phyloP scores from a whole-genome alignment of 92 coral and sea anemone species.

The Plumapathes pennacea region DNA sequence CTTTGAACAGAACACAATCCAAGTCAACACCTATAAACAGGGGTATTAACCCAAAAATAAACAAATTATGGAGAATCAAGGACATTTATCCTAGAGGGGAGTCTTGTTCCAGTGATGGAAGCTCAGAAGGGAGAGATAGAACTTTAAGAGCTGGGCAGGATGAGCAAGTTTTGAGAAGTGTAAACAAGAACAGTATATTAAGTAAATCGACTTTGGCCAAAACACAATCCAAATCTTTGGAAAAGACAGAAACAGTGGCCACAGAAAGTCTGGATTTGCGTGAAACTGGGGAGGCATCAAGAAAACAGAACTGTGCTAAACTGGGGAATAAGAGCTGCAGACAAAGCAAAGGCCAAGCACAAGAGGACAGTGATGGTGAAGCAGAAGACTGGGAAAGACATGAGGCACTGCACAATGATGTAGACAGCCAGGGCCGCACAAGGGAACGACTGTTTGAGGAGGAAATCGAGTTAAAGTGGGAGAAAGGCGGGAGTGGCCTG shows the following conservation, averaged over 20 bases:
- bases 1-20: too few species aligned
- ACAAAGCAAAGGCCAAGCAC: background rate
- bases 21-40: too few species aligned
- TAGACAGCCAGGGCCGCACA: conserved; percentile 88
- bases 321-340: background rate
- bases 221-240: background rate
- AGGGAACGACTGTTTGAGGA: conserved; percentile 95
- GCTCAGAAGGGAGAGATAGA: too few species aligned
- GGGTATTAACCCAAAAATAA: too few species aligned
- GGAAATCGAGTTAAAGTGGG: conserved; percentile 96
- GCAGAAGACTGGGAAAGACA: conserved; percentile 98
- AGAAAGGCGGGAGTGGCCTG: conserved; percentile 99
- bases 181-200: background rate
- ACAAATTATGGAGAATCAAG: too few species aligned
- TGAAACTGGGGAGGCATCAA: background rate
- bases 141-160: too few species aligned
- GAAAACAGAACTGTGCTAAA: background rate
- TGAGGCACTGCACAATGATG: conserved; percentile 91
- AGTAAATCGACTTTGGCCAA: background rate
- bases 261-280: background rate
- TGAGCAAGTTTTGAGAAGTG: too few species aligned
- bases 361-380: conserved; percentile 54
- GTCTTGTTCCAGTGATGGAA: too few species aligned
- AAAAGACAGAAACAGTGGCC: background rate
- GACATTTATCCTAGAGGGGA: too few species aligned